Evolutionary conservation across 2,797 vertebrate species (phyloP).

Genomic region (Sylvilagus floridanus): DNA sequence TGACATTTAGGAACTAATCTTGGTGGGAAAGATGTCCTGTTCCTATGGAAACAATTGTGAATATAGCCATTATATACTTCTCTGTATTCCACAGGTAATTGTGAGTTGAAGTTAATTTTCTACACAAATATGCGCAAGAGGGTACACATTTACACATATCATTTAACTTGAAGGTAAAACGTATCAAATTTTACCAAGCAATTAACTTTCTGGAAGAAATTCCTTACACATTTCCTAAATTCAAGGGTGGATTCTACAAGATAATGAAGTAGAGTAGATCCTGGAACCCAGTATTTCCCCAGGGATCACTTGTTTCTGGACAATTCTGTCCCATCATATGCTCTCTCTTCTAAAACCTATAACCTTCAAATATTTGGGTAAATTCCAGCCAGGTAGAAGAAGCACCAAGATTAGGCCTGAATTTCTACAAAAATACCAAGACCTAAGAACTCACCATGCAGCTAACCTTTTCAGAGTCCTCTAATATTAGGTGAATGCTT

Average conservation of each 20-base stretch:
- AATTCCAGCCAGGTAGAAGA: background rate
- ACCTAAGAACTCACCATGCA: background rate
- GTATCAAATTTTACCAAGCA: background rate
- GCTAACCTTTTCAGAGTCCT: background rate
- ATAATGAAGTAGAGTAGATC: background rate
- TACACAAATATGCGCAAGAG: background rate
- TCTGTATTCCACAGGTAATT: accelerated
- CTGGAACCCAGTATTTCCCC: background rate
- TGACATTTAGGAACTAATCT: background rate
- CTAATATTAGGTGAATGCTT: background rate
- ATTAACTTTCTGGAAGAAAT: background rate
- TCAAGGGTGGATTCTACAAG: background rate
- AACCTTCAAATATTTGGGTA: background rate
- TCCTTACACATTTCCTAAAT: background rate
- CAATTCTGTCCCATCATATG: background rate
- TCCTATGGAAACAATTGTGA: constrained; percentile 43
- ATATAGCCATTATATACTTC: background rate
- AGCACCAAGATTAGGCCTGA: background rate
- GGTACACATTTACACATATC: background rate
- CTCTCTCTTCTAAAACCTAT: background rate
- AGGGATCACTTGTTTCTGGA: background rate
- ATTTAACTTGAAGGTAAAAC: background rate
- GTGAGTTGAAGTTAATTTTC: constrained; percentile 6
- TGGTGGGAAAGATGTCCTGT: accelerated
- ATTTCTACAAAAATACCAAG: background rate